Base-by-base conservation (phyloP, 2,888 invertebrate genomes). In the Tryphoninae sp. region DNA sequence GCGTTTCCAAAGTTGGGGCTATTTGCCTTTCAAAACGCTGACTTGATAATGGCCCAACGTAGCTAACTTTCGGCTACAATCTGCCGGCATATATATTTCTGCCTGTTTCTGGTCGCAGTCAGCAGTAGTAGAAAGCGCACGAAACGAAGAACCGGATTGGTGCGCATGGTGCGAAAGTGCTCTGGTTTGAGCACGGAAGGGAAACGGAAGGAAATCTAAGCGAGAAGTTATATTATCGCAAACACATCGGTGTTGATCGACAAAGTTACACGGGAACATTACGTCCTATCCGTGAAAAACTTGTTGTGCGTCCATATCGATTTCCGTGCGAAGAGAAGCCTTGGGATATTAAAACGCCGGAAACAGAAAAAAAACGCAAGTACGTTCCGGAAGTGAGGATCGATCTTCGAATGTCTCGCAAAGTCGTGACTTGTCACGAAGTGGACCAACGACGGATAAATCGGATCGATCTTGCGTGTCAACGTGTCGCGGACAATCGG, bases 11-110 rank as follows among this genome's bases (percentile, higher is more conserved):
- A 72, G 84, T 88, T 75, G 71, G 74, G 74, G 73, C 84, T 84
- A 85, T 88, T 88, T 87, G 86, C 86, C 86, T 86, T 86, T 83
- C 86, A 85, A 86, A 88, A 86, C 86, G 86, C 85, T 87, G 87
- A 88, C 84, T 86, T 80, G 84, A 85, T 85, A 85, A 89, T 86
- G 84, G 82, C 64, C 84, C 78, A 82, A 80, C 72, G 53, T 76
- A 61, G 71, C 84, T 86, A 84, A 88, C 86, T 86, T 83, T 78
- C 69, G 62, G 75, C 58, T 82, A 82, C 85, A 84, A 85, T 85
- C 85, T 81, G 79, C 75, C 80, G 64, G 83, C 62, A 80, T 78
- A 84, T 81, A 82, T 78, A 84, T 81, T 79, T 78, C 72, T 73
- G 68, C 69, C 65, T 65, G 78, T 74, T 73, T 55, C 55, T 11